Evolutionary conservation across 2,888 invertebrate species (phyloP), one percentile per base, ranked within the genome.

Genomic region (Parelbella ahira): DNA sequence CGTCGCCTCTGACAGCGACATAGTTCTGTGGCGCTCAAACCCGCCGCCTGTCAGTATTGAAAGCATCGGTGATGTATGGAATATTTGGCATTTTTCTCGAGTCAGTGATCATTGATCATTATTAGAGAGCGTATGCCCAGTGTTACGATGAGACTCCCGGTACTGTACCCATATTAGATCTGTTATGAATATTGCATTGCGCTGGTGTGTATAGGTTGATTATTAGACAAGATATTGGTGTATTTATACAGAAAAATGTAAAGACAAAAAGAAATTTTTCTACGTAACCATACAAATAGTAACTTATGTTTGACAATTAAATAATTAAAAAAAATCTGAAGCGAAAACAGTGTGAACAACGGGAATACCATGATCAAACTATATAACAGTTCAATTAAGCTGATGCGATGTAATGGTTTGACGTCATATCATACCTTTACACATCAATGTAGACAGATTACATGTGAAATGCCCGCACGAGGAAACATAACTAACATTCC

Each of bases 31-130:
- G 48, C 20, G n/a, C 38, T 39, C 59, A 60, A 63, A 63, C 66
- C 57, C 60, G 57, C 56, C 70, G 73, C 65, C 84, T 84, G 84
- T 83, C 84, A 83, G 61, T 82, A 78, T 73, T 62, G 68, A 67
- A 76, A 69, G 66, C 75, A 71, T 62, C 65, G 68, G 77, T 84
- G 86, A 84, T 84, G 76, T 84, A 83, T 84, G 78, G 81, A 81
- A 82, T 82, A 81, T 83, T 82, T 83, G 80, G 83, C 84, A 80
- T 82, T 81, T 78, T 74, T 73, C 68, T 63, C 63, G 54, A 50
- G 53, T 32, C 50, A 5, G 54, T 37, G 64, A 78, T 77, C 82
- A 84, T 83, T 76, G 78, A 83, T 83, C 82, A 83, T 79, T 83
- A 81, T 76, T 81, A 80, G 71, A 73, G 63, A 30, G 28, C 34